Evolutionary conservation across 2,888 invertebrate genomes (phyloP), one percentile per base, ranked within the genome.

Genomic region (Agelastica alni): DNA sequence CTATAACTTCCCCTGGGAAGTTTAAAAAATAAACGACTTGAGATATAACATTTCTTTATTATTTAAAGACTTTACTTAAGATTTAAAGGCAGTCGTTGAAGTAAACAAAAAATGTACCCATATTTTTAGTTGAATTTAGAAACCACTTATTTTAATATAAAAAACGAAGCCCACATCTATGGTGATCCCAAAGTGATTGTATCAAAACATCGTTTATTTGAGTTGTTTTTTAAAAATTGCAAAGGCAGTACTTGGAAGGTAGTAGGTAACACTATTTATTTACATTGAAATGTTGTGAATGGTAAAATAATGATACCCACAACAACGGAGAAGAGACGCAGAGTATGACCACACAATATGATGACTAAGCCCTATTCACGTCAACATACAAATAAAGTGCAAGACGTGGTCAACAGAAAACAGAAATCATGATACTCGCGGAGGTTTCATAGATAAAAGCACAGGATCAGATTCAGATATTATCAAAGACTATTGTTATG

Each of bases 311-410:
- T 37, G 37, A 37, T 37, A 37, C 17, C 18, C 37, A n/a, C 37
- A 37, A 37, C 18, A 37, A 18, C 13, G 14, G n/a, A 17, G 37
- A 18, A 10, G 20, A 39, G 5, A 39, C 18, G 18, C 34, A 34
- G n/a, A n/a, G 22, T 34, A 34, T 41, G 41, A 20, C 48, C 48
- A 48, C 48, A 48, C 48, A 48, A 48, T 51, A 43, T 37, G 48
- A 48, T 53, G 48, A 43, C 43, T 53, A 46, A 47, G 43, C 47
- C 36, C 17, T 47, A 53, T 53, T 53, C 47, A 53, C 47, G 47
- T 26, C 45, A 39, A 47, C 53, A 30, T 43, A 30, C 47, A 34
- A 42, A 53, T 53, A 47, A 47, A 48, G 37, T 43, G 36, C 36
- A 51, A 47, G 53, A 48, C 48, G 52, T 52, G 52, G 52, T 52